Percentiles rank a stretch among this genome's conserved stretches.
These are phyloP conservation scores for Chondrosia reniformis DNA, from an alignment of 37 sponge, comb jelly and placozoan species.

Conservation along the genomic window DNA sequence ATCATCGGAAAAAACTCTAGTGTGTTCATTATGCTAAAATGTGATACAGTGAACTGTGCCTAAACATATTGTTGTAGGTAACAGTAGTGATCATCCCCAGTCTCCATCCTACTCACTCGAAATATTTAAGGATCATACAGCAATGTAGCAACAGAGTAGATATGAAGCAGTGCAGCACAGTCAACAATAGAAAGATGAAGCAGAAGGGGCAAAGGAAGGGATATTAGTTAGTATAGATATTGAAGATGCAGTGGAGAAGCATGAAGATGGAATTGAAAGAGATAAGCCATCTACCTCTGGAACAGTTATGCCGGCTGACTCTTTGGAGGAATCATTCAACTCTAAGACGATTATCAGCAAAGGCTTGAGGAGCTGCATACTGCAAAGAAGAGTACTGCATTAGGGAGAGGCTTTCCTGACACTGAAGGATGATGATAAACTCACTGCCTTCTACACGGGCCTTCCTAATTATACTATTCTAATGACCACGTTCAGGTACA, in stretches of 20 bases:
- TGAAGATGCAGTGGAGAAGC: background rate
- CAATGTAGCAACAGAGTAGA: background rate
- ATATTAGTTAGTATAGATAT: no score
- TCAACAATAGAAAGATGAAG: background rate
- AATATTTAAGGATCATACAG: background rate
- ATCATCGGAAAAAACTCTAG: no score
- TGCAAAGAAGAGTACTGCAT: background rate
- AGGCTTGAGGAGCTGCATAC: background rate
- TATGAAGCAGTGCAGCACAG: background rate
- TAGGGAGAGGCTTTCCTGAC: background rate
- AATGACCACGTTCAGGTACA: background rate
- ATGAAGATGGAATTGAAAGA: background rate
- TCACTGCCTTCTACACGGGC: background rate
- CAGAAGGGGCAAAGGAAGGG: background rate
- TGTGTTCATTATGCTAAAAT: no score
- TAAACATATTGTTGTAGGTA: background rate
- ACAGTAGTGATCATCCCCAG: constrained; percentile 10
- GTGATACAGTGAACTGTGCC: no score
- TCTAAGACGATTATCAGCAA: constrained; percentile 7
- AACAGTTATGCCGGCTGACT: background rate
- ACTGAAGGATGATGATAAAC: background rate
- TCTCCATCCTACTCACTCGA: constrained; percentile 5
- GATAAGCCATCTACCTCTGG: no score
- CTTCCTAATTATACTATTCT: background rate
- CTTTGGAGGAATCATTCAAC: background rate